Evolutionary conservation across 2,113 vertebrate species (phyloP).

Genomic region (Ageneiosus marmoratus): DNA sequence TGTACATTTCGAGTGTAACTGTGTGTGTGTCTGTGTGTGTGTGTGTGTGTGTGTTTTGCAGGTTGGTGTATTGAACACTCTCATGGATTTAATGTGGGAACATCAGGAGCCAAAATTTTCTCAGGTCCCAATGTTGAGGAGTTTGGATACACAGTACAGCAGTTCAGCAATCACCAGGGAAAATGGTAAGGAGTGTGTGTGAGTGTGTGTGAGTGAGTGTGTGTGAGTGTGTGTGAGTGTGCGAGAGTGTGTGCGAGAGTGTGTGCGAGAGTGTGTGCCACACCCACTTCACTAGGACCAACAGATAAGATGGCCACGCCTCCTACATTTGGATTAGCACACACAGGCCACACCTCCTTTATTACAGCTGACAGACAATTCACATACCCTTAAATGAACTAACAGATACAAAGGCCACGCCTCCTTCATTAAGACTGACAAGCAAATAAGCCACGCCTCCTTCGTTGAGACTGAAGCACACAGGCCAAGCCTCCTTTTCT

Average conservation of each 20-base stretch:
- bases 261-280: background rate
- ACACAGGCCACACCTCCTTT: background rate
- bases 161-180: constrained; percentile 74
- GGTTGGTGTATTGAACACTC: constrained; percentile 66
- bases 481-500: no score
- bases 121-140: constrained; percentile 72
- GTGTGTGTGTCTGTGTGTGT: constrained; percentile 1
- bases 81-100: constrained; percentile 78
- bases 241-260: constrained; percentile 1
- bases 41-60: constrained; percentile 52
- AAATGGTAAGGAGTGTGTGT: constrained; percentile 76
- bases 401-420: background rate
- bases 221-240: background rate
- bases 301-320: background rate
- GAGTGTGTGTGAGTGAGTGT: constrained; percentile 2
- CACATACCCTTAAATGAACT: background rate
- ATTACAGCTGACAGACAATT: background rate
- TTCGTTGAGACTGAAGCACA: background rate
- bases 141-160: constrained; percentile 82
- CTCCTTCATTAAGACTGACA: background rate
- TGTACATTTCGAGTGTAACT: background rate
- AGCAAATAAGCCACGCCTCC: no score
- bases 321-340: background rate
- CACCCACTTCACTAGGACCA: background rate
- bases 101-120: constrained; percentile 76